These are phyloP conservation scores for Silurus aristotelis DNA, from an alignment of 2,797 vertebrate genomes.

Conservation along the genomic window DNA sequence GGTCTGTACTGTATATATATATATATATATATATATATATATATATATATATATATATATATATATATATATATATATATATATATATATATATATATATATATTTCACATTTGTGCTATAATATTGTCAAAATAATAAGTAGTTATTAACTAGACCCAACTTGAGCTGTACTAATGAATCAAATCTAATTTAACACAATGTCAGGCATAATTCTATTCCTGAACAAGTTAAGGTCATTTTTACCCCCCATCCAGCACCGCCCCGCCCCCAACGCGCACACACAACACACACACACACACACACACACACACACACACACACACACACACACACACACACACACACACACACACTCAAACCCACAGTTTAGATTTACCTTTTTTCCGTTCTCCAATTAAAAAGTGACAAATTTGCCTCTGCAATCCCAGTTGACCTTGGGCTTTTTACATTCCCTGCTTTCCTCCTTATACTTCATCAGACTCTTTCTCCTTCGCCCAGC, in stretches of 20 bases:
- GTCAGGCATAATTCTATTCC: background rate
- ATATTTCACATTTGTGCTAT: background rate
- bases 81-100: too few relatives aligned
- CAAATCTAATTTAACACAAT: constrained; percentile 13
- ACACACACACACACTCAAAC: too few relatives aligned
- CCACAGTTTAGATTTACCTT: background rate
- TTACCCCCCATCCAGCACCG: background rate
- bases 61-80: background rate
- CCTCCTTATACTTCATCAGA: background rate
- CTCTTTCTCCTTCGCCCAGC: background rate
- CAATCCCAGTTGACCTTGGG: constrained; percentile 2
- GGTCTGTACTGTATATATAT: too few relatives aligned
- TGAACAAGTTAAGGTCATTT: constrained; percentile 12
- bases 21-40: too few relatives aligned
- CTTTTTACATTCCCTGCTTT: background rate
- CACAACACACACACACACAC: too few relatives aligned
- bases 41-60: background rate
- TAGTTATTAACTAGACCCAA: constrained; percentile 17
- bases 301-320: too few relatives aligned
- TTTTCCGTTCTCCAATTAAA: constrained; percentile 10
- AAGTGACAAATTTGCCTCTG: constrained; percentile 11
- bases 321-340: too few relatives aligned
- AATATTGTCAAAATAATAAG: constrained; percentile 14
- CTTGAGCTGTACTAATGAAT: constrained; percentile 25
- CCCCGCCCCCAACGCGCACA: too few relatives aligned